Conservation (phyloP, 2,797 vertebrate genomes). For the Glossophaga mutica region DNA sequence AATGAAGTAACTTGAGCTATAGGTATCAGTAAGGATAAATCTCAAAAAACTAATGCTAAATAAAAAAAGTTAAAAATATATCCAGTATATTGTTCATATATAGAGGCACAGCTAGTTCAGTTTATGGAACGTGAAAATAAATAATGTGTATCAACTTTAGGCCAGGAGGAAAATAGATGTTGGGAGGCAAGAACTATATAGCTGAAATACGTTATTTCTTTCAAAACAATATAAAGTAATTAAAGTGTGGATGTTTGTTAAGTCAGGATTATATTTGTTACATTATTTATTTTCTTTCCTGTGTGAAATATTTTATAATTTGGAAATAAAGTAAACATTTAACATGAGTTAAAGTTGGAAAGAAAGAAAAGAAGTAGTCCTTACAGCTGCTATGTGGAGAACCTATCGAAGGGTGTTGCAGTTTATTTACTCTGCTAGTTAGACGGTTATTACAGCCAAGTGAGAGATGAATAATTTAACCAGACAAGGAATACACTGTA, state of each 20-base stretch:
- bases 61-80: background rate
- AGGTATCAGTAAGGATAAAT: background rate
- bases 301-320: conserved; percentile 8
- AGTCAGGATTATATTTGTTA: background rate
- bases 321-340: background rate
- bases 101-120: background rate
- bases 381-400: background rate
- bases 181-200: background rate
- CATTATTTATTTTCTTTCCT: background rate
- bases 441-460: background rate
- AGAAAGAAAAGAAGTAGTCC: background rate
- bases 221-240: background rate
- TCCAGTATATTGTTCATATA: background rate
- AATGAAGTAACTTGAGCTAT: background rate
- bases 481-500: background rate
- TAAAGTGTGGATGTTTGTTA: background rate
- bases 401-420: background rate
- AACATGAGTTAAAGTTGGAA: background rate
- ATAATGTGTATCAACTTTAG: background rate
- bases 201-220: background rate
- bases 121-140: conserved; percentile 4
- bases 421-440: conserved; percentile 1
- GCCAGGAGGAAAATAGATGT: background rate
- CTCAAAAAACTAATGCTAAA: background rate
- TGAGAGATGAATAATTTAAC: background rate